Evolutionary conservation across 2,797 vertebrate genomes (phyloP), one percentile per base, ranked within the genome.

Genomic region (Scyliorhinus canicula): DNA sequence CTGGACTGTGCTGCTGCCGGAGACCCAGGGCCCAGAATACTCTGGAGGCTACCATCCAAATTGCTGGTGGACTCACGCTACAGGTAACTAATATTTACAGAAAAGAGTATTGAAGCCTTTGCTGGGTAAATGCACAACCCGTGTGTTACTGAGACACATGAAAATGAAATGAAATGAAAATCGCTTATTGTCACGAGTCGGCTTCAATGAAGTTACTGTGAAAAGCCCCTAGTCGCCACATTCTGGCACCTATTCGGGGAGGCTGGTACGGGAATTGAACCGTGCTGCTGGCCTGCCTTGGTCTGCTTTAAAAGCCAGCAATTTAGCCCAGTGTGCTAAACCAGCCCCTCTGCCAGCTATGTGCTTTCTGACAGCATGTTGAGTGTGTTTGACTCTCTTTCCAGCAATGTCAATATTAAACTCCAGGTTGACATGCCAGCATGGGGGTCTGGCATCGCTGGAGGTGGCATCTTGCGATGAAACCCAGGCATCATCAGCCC

Each of bases 21-120:
- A 60, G 97, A 98, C 40, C 99, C 99, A 63, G 97, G 98, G 95
- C 98, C 99, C 4, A 97, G 98, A 52, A 97, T 99, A 95, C 96
- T 99, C 84, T 99, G 99, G 99, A 98, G 98, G 84, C 97, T 98
- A 44, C 98, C 99, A 0, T 98, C 98, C 4, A 98, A 98, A 96
- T 98, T 98, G 95, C 97, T 98, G 95, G 97, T 99, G 85, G 98
- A 99, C 95, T 96, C 97, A 5, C 97, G 98, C 31, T 98, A 98
- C 97, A 99, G 99, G 99, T 99, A 97, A 95, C 3, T 8, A 63
- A 8, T 12, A 82, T 24, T 55, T 21, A 16, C 44, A 44, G 44
- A 11, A 3, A 44, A 26, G 40, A 12, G 2, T 6, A 44, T 24
- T 44, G 8, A 26, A 44, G 14, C n/a, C n/a, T n/a, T 85, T 28